A percentile compares a stretch with the other conserved stretches of the same genome.
phyloP scores from a whole-genome alignment of 2,797 vertebrate species.

The Neosilurus mollespiculum region DNA sequence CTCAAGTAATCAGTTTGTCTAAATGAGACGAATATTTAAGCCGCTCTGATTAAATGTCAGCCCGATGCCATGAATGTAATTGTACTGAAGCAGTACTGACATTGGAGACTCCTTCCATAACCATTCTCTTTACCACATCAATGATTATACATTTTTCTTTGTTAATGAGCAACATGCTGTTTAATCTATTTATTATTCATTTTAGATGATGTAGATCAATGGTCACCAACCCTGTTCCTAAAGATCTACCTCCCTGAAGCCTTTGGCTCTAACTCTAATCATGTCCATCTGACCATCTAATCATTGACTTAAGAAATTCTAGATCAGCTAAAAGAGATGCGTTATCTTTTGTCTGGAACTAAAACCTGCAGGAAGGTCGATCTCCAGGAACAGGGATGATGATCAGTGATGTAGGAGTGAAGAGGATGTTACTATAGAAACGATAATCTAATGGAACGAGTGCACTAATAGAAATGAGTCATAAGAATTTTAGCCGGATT shows the following conservation, averaged over 20 bases:
- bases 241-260: too few relatives aligned
- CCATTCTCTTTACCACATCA: background rate
- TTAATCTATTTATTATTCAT: background rate
- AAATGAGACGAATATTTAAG: too few relatives aligned
- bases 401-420: background rate
- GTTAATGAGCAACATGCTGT: background rate
- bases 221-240: too few relatives aligned
- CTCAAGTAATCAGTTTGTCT: too few relatives aligned
- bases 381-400: too few relatives aligned
- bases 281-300: too few relatives aligned
- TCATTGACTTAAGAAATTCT: too few relatives aligned
- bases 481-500: background rate
- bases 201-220: background rate
- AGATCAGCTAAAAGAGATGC: too few relatives aligned
- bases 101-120: slow-evolving; percentile 3
- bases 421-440: background rate
- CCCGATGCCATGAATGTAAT: background rate
- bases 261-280: too few relatives aligned
- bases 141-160: background rate
- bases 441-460: background rate
- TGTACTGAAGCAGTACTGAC: background rate
- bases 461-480: background rate
- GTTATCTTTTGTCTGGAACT: too few relatives aligned
- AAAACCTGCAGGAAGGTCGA: too few relatives aligned
- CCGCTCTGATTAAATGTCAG: too few relatives aligned